Evolutionary conservation across 30 jellyfish, hydroid and myxozoan genomes (phyloP).

Genomic region (Nemopilema nomurai): DNA sequence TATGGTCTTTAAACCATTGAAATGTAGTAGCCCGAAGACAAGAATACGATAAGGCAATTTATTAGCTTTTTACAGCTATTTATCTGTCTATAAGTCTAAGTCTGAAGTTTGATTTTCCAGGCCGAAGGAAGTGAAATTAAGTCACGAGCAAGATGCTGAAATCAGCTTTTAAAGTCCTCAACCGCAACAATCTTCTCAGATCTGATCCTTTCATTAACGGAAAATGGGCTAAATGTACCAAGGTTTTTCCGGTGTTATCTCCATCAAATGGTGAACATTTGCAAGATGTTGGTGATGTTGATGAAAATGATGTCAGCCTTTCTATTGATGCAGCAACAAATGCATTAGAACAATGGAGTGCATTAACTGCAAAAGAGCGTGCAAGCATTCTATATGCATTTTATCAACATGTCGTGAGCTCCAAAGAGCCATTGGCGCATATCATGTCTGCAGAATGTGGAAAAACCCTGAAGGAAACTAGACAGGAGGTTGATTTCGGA

Average conservation of each 20-base stretch:
- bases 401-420: constrained; percentile 22
- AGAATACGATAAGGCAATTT: no score
- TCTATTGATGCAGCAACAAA: constrained; percentile 74
- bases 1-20: no score
- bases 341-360: constrained; percentile 73
- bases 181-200: constrained; percentile 41
- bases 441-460: no score
- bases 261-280: constrained; percentile 67
- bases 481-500: constrained; percentile 76
- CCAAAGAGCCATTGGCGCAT: constrained; percentile 71
- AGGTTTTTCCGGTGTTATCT: constrained; percentile 67
- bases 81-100: no score
- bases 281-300: constrained; percentile 58
- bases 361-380: constrained; percentile 43
- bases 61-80: no score
- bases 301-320: constrained; percentile 34
- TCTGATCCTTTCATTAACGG: constrained; percentile 69
- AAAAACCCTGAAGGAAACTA: constrained; percentile 75
- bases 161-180: constrained; percentile 25
- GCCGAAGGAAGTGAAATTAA: no score
- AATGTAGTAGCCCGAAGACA: no score
- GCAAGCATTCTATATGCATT: constrained; percentile 44
- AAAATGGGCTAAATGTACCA: constrained; percentile 40
- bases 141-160: constrained; percentile 42
- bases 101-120: no score